Base-by-base conservation (phyloP, 1,140 invertebrate species). In the Ridgeia piscesae region DNA sequence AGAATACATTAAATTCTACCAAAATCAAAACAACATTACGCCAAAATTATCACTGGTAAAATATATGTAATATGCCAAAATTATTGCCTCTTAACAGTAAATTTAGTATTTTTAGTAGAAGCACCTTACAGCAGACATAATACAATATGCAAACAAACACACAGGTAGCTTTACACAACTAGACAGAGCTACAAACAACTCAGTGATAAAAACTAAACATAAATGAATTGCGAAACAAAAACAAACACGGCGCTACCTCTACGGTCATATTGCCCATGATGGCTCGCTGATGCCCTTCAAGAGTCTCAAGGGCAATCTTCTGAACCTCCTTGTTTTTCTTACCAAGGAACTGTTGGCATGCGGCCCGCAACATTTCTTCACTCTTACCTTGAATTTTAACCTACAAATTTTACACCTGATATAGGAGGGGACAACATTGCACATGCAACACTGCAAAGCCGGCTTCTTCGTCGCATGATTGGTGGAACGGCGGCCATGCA, bases 231-330 rank as follows among this genome's bases (percentile, higher is more conserved):
- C 58, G 27, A 77, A 77, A 77, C 27, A 31, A 77, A 77, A 77
- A 77, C 58, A 77, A 77, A 77, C 27, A 31, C 11, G 27, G 58
- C 27, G 58, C 58, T 92, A 92, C 92, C 92, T 99, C 99, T 14
- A 99, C 99, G 48, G 98, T 99, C 99, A 99, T 99, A 93, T 98
- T 98, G 14, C 99, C 99, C 99, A 99, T 99, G 93, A 99, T 99
- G 93, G 99, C 99, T 94, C 99, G 96, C 96, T 99, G 99, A 96
- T 99, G 99, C 93, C 99, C 99, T 96, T 99, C 99, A 34, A 99
- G 96, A 88, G 99, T 99, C 77, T 99, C 98, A 91, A 99, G 96
- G 35, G 99, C 99, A 95, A 99, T 98, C 94, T 98, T 97, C 94
- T 98, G 98, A 93, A 99, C 99, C 95, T 99, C 98, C 14, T 97